Percentiles rank a stretch among this genome's conserved stretches.
Conservation (phyloP, 2,888 invertebrate genomes). For the Gymnosoma rotundatum region DNA sequence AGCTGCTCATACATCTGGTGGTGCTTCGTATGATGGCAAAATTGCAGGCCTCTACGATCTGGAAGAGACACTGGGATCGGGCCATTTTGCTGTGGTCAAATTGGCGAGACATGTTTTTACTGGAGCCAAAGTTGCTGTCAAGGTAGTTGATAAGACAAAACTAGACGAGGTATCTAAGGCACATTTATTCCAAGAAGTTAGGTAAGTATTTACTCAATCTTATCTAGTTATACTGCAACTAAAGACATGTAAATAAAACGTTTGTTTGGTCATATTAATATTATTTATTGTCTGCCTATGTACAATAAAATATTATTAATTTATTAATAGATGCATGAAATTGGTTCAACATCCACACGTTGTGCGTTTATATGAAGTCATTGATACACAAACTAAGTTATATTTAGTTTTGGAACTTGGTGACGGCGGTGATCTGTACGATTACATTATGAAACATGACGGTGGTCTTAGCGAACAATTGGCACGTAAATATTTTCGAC, state of each 20-base stretch:
- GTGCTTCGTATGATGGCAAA: slow-evolving; percentile 85
- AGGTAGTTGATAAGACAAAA: slow-evolving; percentile 99
- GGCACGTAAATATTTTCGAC: slow-evolving; percentile 95
- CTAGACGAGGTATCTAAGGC: slow-evolving; percentile 97
- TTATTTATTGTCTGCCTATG: background rate
- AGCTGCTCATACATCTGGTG: slow-evolving; percentile 74
- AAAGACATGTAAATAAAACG: background rate
- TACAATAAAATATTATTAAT: slow-evolving; percentile 23
- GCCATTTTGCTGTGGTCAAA: slow-evolving; percentile 98
- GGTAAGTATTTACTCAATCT: slow-evolving; percentile 75
- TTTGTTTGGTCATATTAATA: background rate
- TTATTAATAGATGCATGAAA: slow-evolving; percentile 93
- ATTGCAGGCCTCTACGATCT: slow-evolving; percentile 98
- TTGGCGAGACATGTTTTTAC: slow-evolving; percentile 98
- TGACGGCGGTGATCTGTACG: slow-evolving; percentile 99
- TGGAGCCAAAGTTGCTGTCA: slow-evolving; percentile 98
- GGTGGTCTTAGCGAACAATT: slow-evolving; percentile 91
- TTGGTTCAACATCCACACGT: slow-evolving; percentile 99
- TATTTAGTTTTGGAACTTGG: slow-evolving; percentile 98
- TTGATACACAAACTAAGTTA: slow-evolving; percentile 99
- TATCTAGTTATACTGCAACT: background rate
- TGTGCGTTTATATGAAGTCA: slow-evolving; percentile 98
- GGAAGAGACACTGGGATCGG: slow-evolving; percentile 97
- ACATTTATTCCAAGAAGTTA: slow-evolving; percentile 97
- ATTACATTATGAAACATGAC: slow-evolving; percentile 98